These are phyloP conservation scores for Hoplodrina blanda DNA, from an alignment of 2,888 invertebrate genomes.

Conservation along the genomic window DNA sequence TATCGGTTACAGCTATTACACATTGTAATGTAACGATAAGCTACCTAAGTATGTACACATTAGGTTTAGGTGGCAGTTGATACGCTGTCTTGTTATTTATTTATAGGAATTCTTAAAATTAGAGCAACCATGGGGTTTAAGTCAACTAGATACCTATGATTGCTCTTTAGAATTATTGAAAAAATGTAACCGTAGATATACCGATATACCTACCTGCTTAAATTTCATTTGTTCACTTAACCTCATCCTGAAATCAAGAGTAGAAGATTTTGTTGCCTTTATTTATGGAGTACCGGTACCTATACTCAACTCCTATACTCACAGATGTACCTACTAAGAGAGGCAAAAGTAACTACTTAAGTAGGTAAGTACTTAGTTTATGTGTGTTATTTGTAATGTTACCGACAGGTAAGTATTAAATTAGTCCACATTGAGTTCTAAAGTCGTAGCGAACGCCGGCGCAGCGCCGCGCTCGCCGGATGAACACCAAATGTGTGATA, in stretches of 20 bases:
- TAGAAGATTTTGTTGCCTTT: no score
- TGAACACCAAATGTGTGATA: constrained; percentile 90
- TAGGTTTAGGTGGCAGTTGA: constrained; percentile 64
- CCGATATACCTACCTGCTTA: no score
- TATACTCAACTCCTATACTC: no score
- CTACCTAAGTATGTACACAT: constrained; percentile 79
- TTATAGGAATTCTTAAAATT: constrained; percentile 54
- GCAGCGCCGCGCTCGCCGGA: constrained; percentile 79
- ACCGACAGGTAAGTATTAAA: constrained; percentile 54
- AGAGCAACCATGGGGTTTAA: constrained; percentile 7
- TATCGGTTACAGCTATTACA: constrained; percentile 87
- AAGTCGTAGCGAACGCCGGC: constrained; percentile 55
- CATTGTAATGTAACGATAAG: constrained; percentile 85
- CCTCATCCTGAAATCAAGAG: no score
- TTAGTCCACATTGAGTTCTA: constrained; percentile 57
- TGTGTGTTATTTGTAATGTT: constrained; percentile 50
- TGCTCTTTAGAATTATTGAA: not conserved
- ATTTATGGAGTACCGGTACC: no score
- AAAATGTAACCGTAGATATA: not conserved
- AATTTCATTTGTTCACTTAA: no score
- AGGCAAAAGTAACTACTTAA: constrained; percentile 30
- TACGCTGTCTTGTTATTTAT: constrained; percentile 59
- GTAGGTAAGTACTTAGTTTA: constrained; percentile 12
- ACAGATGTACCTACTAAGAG: not conserved
- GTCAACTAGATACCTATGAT: not conserved